phyloP scores from a whole-genome alignment of 1,140 invertebrate species.

The Epicauta chinensis region DNA sequence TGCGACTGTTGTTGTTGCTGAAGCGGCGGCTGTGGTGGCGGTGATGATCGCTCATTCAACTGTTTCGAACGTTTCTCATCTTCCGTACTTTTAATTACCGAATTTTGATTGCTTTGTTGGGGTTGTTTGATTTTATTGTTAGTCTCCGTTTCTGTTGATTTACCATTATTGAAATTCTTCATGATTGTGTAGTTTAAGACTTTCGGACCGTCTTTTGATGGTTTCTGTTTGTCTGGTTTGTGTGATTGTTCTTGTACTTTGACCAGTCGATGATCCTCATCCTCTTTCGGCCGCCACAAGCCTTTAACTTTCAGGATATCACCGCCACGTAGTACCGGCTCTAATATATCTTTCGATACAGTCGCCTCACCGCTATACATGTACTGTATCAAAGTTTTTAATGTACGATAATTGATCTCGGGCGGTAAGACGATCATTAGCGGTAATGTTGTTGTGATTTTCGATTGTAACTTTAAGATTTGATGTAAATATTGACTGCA shows the following conservation, averaged over 20 bases:
- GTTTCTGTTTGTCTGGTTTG: background rate
- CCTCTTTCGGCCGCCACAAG: slow-evolving; percentile 58
- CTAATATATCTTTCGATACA: slow-evolving; percentile 74
- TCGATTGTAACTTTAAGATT: slow-evolving; percentile 50
- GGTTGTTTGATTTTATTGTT: background rate
- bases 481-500: slow-evolving; percentile 55
- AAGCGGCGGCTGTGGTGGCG: background rate
- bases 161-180: slow-evolving; percentile 3
- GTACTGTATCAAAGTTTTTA: slow-evolving; percentile 77
- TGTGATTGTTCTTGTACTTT: slow-evolving; percentile 1
- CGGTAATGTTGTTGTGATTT: slow-evolving; percentile 49
- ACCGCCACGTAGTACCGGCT: slow-evolving; percentile 69
- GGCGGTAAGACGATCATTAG: slow-evolving; percentile 72
- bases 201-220: background rate
- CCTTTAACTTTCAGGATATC: slow-evolving; percentile 72
- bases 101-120: slow-evolving; percentile 10
- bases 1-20: background rate
- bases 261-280: slow-evolving; percentile 36
- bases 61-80: slow-evolving; percentile 26
- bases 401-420: slow-evolving; percentile 68
- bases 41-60: slow-evolving; percentile 3
- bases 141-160: background rate
- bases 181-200: slow-evolving; percentile 10
- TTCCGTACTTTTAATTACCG: slow-evolving; percentile 17
- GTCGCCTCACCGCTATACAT: slow-evolving; percentile 81